These are phyloP conservation scores for Catamblyrhynchus diadema DNA, from an alignment of 2,797 vertebrate species.

Conservation along the genomic window DNA sequence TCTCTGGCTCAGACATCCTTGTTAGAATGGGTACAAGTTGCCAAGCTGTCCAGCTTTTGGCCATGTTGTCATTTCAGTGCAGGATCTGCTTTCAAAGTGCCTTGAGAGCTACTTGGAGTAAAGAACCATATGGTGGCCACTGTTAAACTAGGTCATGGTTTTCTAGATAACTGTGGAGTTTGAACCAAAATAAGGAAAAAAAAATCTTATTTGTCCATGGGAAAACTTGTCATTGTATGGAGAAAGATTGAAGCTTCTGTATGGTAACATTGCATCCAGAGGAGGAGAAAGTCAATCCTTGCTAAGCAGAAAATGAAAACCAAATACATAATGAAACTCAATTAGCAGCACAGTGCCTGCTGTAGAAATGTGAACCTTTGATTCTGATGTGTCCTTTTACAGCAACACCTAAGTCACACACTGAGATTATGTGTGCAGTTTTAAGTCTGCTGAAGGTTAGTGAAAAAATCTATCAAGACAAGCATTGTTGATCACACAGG, in stretches of 20 bases:
- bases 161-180: not conserved
- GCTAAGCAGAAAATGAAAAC: not conserved
- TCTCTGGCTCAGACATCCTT: not conserved
- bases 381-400: not conserved
- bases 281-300: not conserved
- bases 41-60: not conserved
- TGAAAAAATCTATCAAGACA: not conserved
- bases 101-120: not conserved
- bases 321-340: not conserved
- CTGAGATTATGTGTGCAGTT: rapidly evolving
- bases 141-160: not conserved
- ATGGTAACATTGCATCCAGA: not conserved
- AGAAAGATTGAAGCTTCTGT: not conserved
- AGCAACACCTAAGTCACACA: not conserved
- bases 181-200: not conserved
- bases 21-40: not conserved
- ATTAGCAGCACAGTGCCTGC: not conserved
- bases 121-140: not conserved
- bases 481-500: not conserved
- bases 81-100: not conserved
- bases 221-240: not conserved
- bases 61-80: not conserved
- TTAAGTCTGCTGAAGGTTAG: not conserved
- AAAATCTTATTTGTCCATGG: not conserved
- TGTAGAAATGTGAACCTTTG: not conserved